These are phyloP conservation scores for Erebia epiphron DNA, from an alignment of 2,888 invertebrate genomes.

Conservation along the genomic window DNA sequence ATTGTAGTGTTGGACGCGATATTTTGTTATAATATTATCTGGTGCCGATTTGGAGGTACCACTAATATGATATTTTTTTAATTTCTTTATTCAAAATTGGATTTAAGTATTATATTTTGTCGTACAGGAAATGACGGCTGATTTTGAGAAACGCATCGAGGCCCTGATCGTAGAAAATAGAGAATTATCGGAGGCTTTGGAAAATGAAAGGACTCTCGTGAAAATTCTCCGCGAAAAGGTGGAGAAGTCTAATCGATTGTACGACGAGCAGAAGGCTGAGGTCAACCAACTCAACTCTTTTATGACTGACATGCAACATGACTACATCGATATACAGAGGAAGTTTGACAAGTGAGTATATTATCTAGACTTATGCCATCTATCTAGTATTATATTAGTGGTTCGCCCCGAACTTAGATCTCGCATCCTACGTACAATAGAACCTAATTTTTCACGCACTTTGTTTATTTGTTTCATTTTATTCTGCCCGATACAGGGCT, in stretches of 20 bases:
- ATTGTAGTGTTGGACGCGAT: too few relatives aligned
- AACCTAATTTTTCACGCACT: too few relatives aligned
- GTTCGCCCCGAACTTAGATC: too few relatives aligned
- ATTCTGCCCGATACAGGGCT: too few relatives aligned
- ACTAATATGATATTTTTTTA: background rate
- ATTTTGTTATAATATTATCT: too few relatives aligned
- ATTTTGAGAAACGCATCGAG: slow-evolving; percentile 71
- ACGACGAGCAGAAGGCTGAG: slow-evolving; percentile 80
- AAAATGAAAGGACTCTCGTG: slow-evolving; percentile 81
- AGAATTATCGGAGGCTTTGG: slow-evolving; percentile 74
- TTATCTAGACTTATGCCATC: too few relatives aligned
- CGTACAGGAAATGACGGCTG: slow-evolving; percentile 68
- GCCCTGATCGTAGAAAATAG: slow-evolving; percentile 75
- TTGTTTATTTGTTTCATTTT: too few relatives aligned
- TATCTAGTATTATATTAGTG: too few relatives aligned
- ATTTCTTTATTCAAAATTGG: background rate
- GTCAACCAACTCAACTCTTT: slow-evolving; percentile 67
- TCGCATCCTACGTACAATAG: too few relatives aligned
- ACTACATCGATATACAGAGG: slow-evolving; percentile 67
- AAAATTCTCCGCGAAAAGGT: slow-evolving; percentile 74
- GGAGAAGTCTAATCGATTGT: slow-evolving; percentile 73
- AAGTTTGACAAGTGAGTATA: slow-evolving; percentile 71
- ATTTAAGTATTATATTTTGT: slow-evolving; percentile 47
- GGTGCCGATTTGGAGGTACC: background rate
- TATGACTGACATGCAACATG: slow-evolving; percentile 73